Percentiles rank a stretch among this genome's conserved stretches.
Conservation (phyloP, 2,113 vertebrate species). For the Picathartes gymnocephalus region DNA sequence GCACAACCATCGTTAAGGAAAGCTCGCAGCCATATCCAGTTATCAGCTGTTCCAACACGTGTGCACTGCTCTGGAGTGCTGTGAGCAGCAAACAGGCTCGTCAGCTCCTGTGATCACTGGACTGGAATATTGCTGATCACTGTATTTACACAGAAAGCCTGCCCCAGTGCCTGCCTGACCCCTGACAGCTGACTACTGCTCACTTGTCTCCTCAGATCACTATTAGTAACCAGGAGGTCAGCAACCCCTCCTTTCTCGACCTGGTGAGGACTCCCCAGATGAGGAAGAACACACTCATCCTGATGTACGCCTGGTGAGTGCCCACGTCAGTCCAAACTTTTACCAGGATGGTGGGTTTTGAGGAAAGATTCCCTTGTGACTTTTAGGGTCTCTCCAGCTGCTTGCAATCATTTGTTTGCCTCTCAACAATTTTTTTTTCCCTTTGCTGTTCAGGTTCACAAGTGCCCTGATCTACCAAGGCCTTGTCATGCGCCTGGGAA, state of each 20-base stretch:
- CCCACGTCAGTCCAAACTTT: neutral
- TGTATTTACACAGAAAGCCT: neutral
- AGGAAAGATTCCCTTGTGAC: neutral
- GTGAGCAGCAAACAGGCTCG: neutral
- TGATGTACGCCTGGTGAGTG: constrained; percentile 91
- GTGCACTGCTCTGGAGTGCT: neutral
- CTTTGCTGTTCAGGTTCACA: constrained; percentile 80
- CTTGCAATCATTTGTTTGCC: neutral
- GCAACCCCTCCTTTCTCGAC: constrained; percentile 80
- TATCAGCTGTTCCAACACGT: neutral
- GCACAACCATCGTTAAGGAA: neutral
- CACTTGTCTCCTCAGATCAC: constrained; percentile 69
- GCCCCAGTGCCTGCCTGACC: neutral
- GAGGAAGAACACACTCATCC: constrained; percentile 87
- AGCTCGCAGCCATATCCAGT: neutral
- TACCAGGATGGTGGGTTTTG: neutral
- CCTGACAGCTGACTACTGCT: neutral
- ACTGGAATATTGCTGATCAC: neutral
- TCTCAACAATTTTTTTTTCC: neutral
- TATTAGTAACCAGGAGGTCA: constrained; percentile 72
- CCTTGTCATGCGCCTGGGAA: constrained; percentile 90
- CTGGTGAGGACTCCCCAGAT: constrained; percentile 86
- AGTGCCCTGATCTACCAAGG: constrained; percentile 91
- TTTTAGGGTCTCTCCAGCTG: neutral
- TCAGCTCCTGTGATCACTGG: neutral